Conservation (phyloP, 2,113 vertebrate species). For the Sinocyclocheilus anshuiensis region DNA sequence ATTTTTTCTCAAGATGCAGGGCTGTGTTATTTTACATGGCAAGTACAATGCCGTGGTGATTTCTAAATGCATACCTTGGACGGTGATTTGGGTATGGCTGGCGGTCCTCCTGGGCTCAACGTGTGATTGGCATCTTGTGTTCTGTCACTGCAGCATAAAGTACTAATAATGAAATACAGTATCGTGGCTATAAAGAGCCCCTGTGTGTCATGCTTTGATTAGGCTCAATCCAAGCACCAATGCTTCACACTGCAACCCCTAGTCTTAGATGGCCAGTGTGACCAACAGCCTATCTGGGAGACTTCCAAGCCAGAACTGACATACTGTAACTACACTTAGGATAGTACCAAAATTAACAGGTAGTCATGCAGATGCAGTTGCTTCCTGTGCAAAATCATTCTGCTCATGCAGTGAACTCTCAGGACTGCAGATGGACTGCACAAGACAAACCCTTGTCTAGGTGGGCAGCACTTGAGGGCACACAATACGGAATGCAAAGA, state of each 20-base stretch:
- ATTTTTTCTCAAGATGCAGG: too few relatives aligned
- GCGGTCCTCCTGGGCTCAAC: constrained; percentile 79
- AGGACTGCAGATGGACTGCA: constrained; percentile 22
- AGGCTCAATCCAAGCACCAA: constrained; percentile 32
- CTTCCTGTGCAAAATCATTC: constrained; percentile 30
- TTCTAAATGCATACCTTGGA: constrained; percentile 82
- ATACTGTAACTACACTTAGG: background rate
- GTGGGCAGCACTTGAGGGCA: constrained; percentile 24
- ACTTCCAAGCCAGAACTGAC: background rate
- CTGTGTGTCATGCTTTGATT: constrained; percentile 46
- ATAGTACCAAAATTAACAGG: constrained; percentile 1
- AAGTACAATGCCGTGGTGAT: background rate
- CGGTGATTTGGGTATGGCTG: constrained; percentile 90
- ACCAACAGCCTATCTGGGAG: background rate
- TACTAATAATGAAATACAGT: constrained; percentile 9
- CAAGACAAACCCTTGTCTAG: constrained; percentile 30
- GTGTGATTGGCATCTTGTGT: constrained; percentile 85
- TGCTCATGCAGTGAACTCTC: constrained; percentile 42
- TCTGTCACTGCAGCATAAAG: constrained; percentile 65
- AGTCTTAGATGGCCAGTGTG: constrained; percentile 1
- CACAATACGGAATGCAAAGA: constrained; percentile 44
- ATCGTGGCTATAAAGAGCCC: background rate
- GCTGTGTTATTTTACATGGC: background rate
- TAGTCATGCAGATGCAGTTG: constrained; percentile 47
- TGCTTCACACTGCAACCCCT: constrained; percentile 18